Percentiles rank a stretch among this genome's conserved stretches.
phyloP scores from a whole-genome alignment of 2,888 invertebrate genomes.

The Ennomos erosarius region DNA sequence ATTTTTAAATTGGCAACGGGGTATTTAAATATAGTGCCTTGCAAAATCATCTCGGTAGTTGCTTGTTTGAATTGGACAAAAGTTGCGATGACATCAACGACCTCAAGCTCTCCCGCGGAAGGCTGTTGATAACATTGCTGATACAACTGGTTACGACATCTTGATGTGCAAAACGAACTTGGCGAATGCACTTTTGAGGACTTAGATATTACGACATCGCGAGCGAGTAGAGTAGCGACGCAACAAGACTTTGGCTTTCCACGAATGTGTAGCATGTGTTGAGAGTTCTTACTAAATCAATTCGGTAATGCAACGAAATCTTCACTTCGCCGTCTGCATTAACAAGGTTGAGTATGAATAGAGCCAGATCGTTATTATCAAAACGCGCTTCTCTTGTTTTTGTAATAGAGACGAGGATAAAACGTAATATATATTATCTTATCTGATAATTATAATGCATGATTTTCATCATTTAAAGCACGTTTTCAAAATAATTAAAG shows the following conservation, averaged over 20 bases:
- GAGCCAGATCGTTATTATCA: too few species aligned
- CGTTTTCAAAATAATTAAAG: background rate
- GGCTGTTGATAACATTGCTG: conserved; percentile 8
- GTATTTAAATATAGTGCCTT: background rate
- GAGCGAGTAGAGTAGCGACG: background rate
- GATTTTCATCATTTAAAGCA: background rate
- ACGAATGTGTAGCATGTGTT: too few species aligned
- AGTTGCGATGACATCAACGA: conserved; percentile 18
- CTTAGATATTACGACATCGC: background rate
- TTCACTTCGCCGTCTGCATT: too few species aligned
- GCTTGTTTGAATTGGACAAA: background rate
- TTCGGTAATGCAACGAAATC: too few species aligned
- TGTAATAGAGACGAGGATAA: too few species aligned
- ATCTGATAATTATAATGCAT: too few species aligned
- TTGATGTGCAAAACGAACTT: background rate
- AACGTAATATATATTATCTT: too few species aligned
- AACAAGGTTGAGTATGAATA: too few species aligned
- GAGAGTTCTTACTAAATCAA: too few species aligned
- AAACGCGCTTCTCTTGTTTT: too few species aligned
- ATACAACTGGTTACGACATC: conserved; percentile 5
- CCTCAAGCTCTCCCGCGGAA: conserved; percentile 12
- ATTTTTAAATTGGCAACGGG: background rate
- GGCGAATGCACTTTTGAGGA: conserved; percentile 3
- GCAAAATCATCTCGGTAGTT: background rate
- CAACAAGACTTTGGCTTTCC: too few species aligned